These are phyloP conservation scores for Acanthopleura granulata DNA, from an alignment of 2,888 invertebrate genomes.

Conservation along the genomic window DNA sequence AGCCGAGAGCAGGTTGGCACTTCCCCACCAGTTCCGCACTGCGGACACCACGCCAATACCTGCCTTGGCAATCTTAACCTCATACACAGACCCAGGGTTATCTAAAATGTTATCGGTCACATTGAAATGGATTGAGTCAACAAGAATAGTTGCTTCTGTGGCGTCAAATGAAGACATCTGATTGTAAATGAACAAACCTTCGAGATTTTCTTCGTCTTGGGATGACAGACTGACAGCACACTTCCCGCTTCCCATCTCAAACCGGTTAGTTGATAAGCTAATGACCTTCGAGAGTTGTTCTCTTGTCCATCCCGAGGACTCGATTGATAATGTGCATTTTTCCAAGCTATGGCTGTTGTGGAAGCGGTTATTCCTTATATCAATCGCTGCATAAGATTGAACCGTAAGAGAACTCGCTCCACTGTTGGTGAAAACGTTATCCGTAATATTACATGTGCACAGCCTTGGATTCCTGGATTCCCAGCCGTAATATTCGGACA, in stretches of 20 bases:
- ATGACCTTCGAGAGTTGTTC: constrained; percentile 11
- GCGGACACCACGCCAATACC: constrained; percentile 26
- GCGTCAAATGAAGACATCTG: constrained; percentile 23
- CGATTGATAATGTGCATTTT: too few relatives aligned
- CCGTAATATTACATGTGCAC: too few relatives aligned
- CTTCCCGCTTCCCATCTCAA: constrained; percentile 22
- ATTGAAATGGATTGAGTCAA: constrained; percentile 24
- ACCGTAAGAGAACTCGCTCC: not conserved
- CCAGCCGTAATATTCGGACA: too few relatives aligned
- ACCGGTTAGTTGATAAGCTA: constrained; percentile 29
- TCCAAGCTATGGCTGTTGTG: not conserved
- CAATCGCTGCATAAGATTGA: not conserved
- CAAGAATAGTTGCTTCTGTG: constrained; percentile 18
- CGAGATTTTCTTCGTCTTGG: not conserved
- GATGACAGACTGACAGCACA: constrained; percentile 26
- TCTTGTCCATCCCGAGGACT: too few relatives aligned
- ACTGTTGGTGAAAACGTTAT: constrained; percentile 1
- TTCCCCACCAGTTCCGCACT: constrained; percentile 38
- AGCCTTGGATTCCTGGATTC: too few relatives aligned
- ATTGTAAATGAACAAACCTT: constrained; percentile 27
- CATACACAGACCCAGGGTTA: constrained; percentile 30
- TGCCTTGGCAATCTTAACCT: constrained; percentile 26
- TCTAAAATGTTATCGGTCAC: constrained; percentile 34
- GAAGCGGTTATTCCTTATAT: not conserved
- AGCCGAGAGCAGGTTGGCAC: constrained; percentile 19